Evolutionary conservation across 2,113 vertebrate species (phyloP).

Genomic region (Erythrocercus mccallii): DNA sequence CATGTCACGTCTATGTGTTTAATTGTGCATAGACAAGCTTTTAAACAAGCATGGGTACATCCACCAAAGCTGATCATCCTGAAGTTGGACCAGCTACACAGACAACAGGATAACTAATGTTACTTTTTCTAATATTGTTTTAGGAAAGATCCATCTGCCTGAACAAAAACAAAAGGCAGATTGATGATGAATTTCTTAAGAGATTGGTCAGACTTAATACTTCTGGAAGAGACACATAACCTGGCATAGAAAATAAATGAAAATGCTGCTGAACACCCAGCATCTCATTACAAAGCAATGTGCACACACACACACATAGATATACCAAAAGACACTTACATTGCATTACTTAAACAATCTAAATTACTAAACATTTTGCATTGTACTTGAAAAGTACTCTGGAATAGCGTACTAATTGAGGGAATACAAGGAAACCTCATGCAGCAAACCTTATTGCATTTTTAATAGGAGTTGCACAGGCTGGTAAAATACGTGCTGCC

Average conservation of each 20-base stretch:
- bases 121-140: background rate
- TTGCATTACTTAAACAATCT: background rate
- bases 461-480: background rate
- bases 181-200: background rate
- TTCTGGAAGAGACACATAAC: background rate
- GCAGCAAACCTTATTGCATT: background rate
- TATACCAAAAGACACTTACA: background rate
- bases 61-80: background rate
- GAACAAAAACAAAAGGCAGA: background rate
- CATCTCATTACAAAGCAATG: background rate
- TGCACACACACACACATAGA: background rate
- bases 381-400: background rate
- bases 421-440: background rate
- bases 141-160: background rate
- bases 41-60: background rate
- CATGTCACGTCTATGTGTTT: background rate
- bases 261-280: background rate
- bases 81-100: background rate
- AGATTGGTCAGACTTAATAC: background rate
- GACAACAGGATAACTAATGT: background rate
- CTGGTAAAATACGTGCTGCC: background rate
- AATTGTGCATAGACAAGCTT: background rate
- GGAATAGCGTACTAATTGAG: background rate
- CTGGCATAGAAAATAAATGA: background rate
- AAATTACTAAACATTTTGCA: background rate